These are phyloP conservation scores for Plusia festucae DNA, from an alignment of 2,888 invertebrate species.

Conservation along the genomic window DNA sequence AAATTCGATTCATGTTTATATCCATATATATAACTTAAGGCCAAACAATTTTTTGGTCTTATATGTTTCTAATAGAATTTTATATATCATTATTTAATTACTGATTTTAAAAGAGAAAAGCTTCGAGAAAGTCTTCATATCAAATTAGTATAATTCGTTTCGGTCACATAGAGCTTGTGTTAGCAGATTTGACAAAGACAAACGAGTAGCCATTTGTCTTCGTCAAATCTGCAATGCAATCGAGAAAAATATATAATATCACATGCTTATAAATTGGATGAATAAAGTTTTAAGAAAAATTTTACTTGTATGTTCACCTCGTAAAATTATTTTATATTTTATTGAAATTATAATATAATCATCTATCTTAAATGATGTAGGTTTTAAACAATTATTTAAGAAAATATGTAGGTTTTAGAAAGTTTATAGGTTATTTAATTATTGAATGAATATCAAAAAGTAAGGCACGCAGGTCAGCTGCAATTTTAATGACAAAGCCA, in stretches of 20 bases:
- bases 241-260: background rate
- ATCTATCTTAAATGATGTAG: no score
- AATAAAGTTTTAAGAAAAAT: background rate
- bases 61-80: no score
- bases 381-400: no score
- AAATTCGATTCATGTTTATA: background rate
- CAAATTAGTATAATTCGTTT: background rate
- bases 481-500: background rate
- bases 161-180: slow-evolving; percentile 5
- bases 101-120: background rate
- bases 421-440: no score
- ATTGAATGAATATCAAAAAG: no score
- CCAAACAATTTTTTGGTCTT: background rate
- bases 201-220: slow-evolving; percentile 3
- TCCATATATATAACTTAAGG: background rate
- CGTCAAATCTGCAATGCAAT: slow-evolving; percentile 7
- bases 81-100: no score
- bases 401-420: no score
- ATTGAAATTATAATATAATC: no score
- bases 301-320: no score
- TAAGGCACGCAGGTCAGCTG: background rate
- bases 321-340: no score
- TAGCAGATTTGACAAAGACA: slow-evolving; percentile 5
- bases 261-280: background rate
- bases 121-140: background rate